A percentile compares a stretch with the other conserved stretches of the same genome.
Evolutionary conservation across 2,797 vertebrate genomes (phyloP).

Genomic region (Sebastes dallii): DNA sequence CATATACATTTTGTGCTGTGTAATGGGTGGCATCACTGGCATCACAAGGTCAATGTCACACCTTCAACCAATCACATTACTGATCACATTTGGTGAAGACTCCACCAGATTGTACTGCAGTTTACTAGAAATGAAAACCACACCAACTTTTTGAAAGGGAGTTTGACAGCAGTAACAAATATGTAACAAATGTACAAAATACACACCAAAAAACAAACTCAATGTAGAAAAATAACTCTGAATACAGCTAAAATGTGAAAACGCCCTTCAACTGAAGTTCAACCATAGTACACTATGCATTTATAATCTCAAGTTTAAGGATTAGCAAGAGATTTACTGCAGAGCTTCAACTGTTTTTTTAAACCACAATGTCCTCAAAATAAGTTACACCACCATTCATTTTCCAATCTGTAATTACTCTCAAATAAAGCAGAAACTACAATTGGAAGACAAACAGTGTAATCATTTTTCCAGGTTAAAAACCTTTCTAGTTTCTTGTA

Average conservation of each 20-base stretch:
- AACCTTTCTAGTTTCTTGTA: not conserved
- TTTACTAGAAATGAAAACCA: not conserved
- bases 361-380: conserved; percentile 8
- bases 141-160: not conserved
- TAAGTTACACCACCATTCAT: not conserved
- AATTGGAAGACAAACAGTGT: not conserved
- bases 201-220: not conserved
- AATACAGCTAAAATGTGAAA: not conserved
- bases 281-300: not conserved
- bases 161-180: not conserved
- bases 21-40: not conserved
- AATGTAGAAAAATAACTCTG: not conserved
- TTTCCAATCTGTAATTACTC: not conserved
- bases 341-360: not conserved
- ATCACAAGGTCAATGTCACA: not conserved
- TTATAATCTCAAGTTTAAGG: conserved; percentile 17
- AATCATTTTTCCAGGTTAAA: not conserved
- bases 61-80: not conserved
- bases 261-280: conserved; percentile 21
- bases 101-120: not conserved
- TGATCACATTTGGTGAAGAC: not conserved
- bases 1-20: not conserved
- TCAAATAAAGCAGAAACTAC: not conserved
- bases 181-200: not conserved
- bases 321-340: conserved; percentile 30